phyloP scores from a whole-genome alignment of 2,888 invertebrate genomes.

The Omphaloscelis lunosa region DNA sequence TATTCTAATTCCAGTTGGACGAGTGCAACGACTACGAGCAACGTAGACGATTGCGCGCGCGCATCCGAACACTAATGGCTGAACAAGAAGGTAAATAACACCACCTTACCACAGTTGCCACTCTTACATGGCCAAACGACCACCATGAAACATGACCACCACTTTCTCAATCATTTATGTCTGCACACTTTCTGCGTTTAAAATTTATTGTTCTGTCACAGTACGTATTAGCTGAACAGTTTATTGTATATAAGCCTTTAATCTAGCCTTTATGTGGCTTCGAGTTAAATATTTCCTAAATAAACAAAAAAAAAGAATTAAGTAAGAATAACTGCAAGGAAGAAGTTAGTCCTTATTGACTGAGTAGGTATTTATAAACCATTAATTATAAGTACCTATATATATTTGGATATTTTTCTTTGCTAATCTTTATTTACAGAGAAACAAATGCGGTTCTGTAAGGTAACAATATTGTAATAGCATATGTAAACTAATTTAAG shows the following conservation, averaged over 20 bases:
- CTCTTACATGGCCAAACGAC: neutral
- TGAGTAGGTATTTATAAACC: neutral
- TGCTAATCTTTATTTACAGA: conserved; percentile 38
- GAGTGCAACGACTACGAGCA: conserved; percentile 96
- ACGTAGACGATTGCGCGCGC: conserved; percentile 94
- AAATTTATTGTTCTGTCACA: neutral
- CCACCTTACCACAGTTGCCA: neutral
- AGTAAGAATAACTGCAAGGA: neutral
- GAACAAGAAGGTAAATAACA: conserved; percentile 94
- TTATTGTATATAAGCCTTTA: conserved; percentile 4
- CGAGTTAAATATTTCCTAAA: neutral
- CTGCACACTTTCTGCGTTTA: conserved; percentile 12
- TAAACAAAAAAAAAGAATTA: neutral
- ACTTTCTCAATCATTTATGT: conserved; percentile 10
- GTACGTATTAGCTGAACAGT: neutral
- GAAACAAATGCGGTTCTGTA: neutral
- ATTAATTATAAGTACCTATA: neutral
- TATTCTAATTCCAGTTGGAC: conserved; percentile 92
- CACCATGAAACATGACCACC: neutral
- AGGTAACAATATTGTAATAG: conserved; percentile 17
- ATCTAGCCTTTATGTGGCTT: too few species aligned
- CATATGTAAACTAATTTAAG: conserved; percentile 2
- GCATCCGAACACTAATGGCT: conserved; percentile 96
- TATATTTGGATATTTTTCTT: neutral
- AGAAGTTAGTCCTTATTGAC: neutral